Evolutionary conservation across 2,113 vertebrate genomes (phyloP).

Genomic region (Odontophorus gujanensis): DNA sequence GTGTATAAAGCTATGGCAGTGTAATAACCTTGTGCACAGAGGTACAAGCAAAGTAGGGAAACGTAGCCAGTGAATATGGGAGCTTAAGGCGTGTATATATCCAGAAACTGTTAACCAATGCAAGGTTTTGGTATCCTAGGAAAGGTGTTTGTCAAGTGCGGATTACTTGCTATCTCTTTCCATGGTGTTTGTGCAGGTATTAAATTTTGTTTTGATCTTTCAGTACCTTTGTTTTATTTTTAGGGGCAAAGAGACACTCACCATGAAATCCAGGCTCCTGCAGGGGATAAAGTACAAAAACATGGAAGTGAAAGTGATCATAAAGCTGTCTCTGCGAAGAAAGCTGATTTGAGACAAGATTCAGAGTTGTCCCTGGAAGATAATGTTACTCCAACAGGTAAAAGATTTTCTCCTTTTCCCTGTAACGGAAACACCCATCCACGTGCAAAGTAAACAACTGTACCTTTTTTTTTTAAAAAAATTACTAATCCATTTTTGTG

Average conservation of each 20-base stretch:
- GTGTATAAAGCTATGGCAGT: neutral
- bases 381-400: conserved; percentile 61
- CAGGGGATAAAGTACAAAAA: conserved; percentile 1
- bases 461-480: neutral
- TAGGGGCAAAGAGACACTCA: conserved; percentile 19
- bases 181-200: neutral
- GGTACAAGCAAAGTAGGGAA: neutral
- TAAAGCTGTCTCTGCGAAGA: neutral
- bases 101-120: neutral
- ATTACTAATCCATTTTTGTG: neutral
- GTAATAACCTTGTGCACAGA: neutral
- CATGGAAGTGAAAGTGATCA: conserved; percentile 29
- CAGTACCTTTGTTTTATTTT: neutral
- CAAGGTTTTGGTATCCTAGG: neutral
- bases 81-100: neutral
- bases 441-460: neutral
- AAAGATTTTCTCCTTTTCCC: neutral
- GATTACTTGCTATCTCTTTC: neutral
- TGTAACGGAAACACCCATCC: neutral
- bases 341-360: conserved; percentile 18
- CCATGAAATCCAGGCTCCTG: neutral
- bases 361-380: conserved; percentile 18
- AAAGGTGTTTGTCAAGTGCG: neutral
- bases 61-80: neutral
- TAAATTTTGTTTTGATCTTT: conserved; percentile 10